Evolutionary conservation across 35 echinoderm and acorn worm genomes (phyloP), one percentile per base, ranked within the genome.

Genomic region (Lytechinus pictus): DNA sequence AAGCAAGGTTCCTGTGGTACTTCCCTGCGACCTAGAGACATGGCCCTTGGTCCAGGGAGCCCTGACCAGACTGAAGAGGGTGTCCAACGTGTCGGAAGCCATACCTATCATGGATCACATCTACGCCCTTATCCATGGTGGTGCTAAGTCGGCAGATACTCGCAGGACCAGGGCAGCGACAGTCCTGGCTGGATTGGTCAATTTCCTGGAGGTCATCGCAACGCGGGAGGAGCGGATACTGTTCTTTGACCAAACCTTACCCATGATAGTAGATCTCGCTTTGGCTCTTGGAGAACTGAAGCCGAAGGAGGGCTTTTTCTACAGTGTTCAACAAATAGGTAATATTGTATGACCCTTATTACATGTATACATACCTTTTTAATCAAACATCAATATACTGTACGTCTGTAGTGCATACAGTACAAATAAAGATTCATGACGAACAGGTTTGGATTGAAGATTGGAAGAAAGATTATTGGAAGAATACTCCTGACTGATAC

Each of bases 301-400:
- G 54, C 92, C 92, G 52, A 2, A 57, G 54, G 92, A 93, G 12
- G 92, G 54, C n/a, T 93, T 93, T 27, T 93, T 93, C 92, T 93
- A 55, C 92, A 93, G 92, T 57, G 27, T 93, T 5, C 54, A 93
- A 57, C 92, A 93, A 93, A 93, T 53, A 54, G 92, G 92, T 93
- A n/a, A n/a, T n/a, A 93, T 19, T 71, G 61, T 19, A 58, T 58
- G 56, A 58, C 56, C 8, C n/a, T 79, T 6, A 79, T 79, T 6
- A 79, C 21, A n/a, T n/a, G n/a, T n/a, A n/a, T n/a, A n/a, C 21
- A 24, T 24, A 71, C 5, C 16, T 19, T 71, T 66, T 21, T 21
- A 21, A 79, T 79, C 66, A 4, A 24, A 24, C 16, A 79, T 79
- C 4, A 79, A n/a, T n/a, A n/a, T n/a, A n/a, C n/a, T 79, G 0